Conservation (phyloP, 2,113 vertebrate genomes). For the Desmodus rotundus region DNA sequence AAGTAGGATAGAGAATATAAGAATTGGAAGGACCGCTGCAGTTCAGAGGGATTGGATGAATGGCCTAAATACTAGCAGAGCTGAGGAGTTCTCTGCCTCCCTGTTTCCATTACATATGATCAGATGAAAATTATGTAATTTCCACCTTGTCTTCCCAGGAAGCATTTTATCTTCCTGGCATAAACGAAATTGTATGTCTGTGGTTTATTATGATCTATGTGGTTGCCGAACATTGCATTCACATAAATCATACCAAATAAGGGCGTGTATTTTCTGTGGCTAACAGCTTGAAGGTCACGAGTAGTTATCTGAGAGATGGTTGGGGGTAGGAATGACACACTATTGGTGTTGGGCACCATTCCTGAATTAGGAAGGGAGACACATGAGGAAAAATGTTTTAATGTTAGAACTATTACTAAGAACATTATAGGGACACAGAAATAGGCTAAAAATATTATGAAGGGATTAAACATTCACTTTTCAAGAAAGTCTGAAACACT, state of each 20-base stretch:
- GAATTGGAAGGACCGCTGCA: background rate
- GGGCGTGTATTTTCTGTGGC: slow-evolving; percentile 27
- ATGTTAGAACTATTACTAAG: background rate
- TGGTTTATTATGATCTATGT: slow-evolving; percentile 55
- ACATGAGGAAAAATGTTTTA: background rate
- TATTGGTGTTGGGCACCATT: background rate
- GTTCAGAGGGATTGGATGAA: background rate
- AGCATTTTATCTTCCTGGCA: slow-evolving; percentile 53
- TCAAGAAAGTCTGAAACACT: slow-evolving; percentile 3
- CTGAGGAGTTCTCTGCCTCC: background rate
- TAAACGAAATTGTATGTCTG: slow-evolving; percentile 55
- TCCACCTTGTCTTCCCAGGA: background rate
- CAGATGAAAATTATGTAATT: background rate
- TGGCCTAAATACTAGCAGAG: background rate
- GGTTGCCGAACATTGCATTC: slow-evolving; percentile 33
- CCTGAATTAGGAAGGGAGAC: slow-evolving; percentile 24
- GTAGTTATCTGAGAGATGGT: slow-evolving; percentile 18
- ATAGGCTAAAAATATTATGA: background rate
- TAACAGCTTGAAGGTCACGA: slow-evolving; percentile 52
- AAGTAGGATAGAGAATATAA: background rate
- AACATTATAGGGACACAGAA: background rate
- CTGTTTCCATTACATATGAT: background rate
- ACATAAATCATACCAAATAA: slow-evolving; percentile 44
- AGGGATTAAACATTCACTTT: background rate
- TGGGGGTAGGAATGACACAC: background rate